Base-by-base conservation (phyloP, 2,888 invertebrate species). In the Lottia gigantea region DNA sequence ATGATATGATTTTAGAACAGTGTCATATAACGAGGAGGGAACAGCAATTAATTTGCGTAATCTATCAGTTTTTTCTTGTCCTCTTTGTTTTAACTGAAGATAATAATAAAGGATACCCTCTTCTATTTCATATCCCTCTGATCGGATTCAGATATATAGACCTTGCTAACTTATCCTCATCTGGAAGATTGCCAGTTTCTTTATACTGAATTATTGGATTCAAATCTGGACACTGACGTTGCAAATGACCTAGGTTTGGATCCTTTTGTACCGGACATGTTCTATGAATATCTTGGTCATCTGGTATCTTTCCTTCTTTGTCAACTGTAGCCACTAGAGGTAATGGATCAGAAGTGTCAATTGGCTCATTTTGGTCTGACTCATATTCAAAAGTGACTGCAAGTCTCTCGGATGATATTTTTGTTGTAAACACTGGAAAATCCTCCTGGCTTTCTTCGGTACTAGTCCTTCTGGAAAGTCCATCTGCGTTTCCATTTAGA, bases 101-200 rank as follows among this genome's bases (percentile, higher is more conserved):
- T 61, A 65, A 64, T 74, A 73, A 66, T 74, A 76, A 11, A 77
- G 66, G 45, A 72, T 40, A 6, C 62, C 64, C 66, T 76, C 68
- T 19, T 47, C 12, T 4, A 75, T 63, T 25, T 61, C 64, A 63
- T 74, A 74, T 14, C 68, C 67, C 16, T 73, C 45, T n/a, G 75
- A 55, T 40, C 66, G 67, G 8, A 45, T 47, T 8, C 65, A 31
- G 25, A 76, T n/a, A n/a, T n/a, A n/a, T 23, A 68, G 40, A 55
- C 12, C 55, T 55, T 12, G 70, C 66, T 19, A 23, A 14, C 15
- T 67, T 72, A 6, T 45, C 15, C 26, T 73, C 71, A 23, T 69
- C 46, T 40, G 74, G 71, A 16, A 74, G 49, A 14, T 16, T 23
- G 4, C 64, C 62, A 40, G 69, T 64, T 25, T n/a, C 55, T 19